These are phyloP conservation scores for Acanthaster planci DNA, from an alignment of 35 echinoderm and acorn worm genomes.

Conservation along the genomic window DNA sequence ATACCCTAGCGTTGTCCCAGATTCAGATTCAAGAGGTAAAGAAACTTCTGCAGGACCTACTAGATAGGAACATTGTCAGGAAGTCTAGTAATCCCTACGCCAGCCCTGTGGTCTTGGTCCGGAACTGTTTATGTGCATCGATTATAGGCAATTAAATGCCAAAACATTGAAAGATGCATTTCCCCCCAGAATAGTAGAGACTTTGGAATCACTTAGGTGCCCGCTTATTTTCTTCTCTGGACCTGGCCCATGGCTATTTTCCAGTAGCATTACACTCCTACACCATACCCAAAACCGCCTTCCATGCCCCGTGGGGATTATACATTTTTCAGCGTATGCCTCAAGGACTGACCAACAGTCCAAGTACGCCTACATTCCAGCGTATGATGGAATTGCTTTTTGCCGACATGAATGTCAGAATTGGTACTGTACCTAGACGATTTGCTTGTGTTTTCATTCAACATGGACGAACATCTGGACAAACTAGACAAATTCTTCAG, in stretches of 20 bases:
- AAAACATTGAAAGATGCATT: conserved; percentile 50
- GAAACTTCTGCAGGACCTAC: conserved; percentile 42
- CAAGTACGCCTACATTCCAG: conserved; percentile 67
- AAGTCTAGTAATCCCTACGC: conserved; percentile 53
- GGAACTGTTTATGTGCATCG: conserved; percentile 57
- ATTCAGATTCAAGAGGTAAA: conserved; percentile 35
- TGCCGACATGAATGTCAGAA: conserved; percentile 59
- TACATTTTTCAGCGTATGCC: conserved; percentile 66
- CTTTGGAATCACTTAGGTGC: conserved; percentile 51
- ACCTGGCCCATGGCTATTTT: conserved; percentile 59
- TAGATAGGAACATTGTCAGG: conserved; percentile 52
- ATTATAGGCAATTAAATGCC: conserved; percentile 60
- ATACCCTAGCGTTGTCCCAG: conserved; percentile 43
- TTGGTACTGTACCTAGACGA: conserved; percentile 69
- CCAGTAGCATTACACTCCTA: conserved; percentile 45
- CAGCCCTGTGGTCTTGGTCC: conserved; percentile 59
- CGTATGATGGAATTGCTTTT: conserved; percentile 50
- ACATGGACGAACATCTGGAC: conserved; percentile 50
- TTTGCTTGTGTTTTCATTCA: conserved; percentile 57
- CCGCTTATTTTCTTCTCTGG: conserved; percentile 53
- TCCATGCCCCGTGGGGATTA: conserved; percentile 60
- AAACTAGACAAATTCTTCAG: conserved; percentile 33
- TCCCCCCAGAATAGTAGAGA: conserved; percentile 66
- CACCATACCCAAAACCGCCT: conserved; percentile 32
- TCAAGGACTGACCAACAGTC: conserved; percentile 59